phyloP scores from a whole-genome alignment of 53 echinoderm and acorn worm species.

The Holothuria leucospilota region DNA sequence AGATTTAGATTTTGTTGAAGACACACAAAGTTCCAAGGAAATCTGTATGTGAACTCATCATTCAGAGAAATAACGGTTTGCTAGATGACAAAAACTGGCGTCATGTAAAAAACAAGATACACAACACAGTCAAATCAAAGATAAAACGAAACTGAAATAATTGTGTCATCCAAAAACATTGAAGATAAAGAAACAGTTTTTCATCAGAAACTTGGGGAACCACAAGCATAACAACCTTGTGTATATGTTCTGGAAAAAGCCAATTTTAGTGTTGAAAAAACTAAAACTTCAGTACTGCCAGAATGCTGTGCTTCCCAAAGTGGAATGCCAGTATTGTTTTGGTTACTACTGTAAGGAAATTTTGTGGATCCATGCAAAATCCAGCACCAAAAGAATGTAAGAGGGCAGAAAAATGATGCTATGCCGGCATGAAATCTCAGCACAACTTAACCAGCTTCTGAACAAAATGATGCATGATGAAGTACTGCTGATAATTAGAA shows the following conservation, averaged over 20 bases:
- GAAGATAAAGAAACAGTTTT: background rate
- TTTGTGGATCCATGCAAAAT: background rate
- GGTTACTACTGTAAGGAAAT: background rate
- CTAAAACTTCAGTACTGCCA: background rate
- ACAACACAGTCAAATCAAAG: background rate
- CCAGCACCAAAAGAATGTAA: background rate
- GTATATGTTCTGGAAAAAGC: too few species aligned
- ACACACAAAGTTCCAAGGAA: background rate
- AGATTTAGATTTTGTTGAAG: background rate
- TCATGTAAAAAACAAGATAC: conserved; percentile 13
- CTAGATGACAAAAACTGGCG: background rate
- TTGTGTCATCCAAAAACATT: background rate
- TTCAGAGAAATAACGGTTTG: background rate
- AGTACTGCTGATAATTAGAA: conserved; percentile 43
- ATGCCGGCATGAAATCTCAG: background rate
- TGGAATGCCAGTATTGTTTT: background rate
- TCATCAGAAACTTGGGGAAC: background rate
- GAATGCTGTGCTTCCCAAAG: background rate
- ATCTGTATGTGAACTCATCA: background rate
- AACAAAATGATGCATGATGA: conserved; percentile 34
- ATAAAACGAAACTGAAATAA: background rate
- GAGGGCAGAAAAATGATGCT: background rate
- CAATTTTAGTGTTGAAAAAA: background rate
- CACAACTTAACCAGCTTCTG: conserved; percentile 16
- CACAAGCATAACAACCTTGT: background rate